These are phyloP conservation scores for Neoseiulus cucumeris DNA, from an alignment of 1,140 invertebrate species.

Conservation along the genomic window DNA sequence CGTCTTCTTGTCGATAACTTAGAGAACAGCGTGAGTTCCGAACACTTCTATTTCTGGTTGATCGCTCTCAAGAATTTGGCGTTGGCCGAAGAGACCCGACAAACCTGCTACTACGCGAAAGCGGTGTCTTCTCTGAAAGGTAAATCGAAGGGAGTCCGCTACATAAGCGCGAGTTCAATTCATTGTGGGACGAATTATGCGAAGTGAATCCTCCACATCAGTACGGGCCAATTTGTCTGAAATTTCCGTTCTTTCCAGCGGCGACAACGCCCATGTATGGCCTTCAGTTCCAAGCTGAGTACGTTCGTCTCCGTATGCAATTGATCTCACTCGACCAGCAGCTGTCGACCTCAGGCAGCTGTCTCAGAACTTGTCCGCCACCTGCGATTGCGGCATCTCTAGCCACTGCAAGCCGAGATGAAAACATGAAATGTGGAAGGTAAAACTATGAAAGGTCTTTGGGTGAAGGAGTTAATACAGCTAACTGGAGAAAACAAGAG, in stretches of 20 bases:
- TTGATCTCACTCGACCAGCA: slow-evolving; percentile 52
- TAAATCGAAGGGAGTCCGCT: background rate
- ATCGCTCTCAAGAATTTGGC: slow-evolving; percentile 39
- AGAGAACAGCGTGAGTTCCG: slow-evolving; percentile 45
- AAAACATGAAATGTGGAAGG: slow-evolving; percentile 57
- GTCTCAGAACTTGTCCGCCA: slow-evolving; percentile 68
- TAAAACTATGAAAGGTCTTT: too few species aligned
- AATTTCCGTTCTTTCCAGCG: slow-evolving; percentile 30
- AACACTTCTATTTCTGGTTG: slow-evolving; percentile 76
- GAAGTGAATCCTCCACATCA: too few species aligned
- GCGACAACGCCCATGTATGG: slow-evolving; percentile 42
- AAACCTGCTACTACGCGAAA: slow-evolving; percentile 30
- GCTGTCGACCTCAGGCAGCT: slow-evolving; percentile 52
- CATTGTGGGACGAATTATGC: too few species aligned
- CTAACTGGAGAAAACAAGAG: too few species aligned
- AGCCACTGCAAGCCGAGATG: slow-evolving; percentile 52
- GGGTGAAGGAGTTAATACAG: slow-evolving; percentile 39
- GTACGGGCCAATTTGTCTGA: too few species aligned
- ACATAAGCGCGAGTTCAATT: background rate
- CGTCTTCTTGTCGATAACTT: slow-evolving; percentile 22
- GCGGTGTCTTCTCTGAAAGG: slow-evolving; percentile 47
- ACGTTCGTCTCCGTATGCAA: slow-evolving; percentile 47
- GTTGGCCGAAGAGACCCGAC: slow-evolving; percentile 25
- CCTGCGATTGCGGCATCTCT: slow-evolving; percentile 69
- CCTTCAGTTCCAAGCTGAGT: slow-evolving; percentile 56